Conservation (phyloP, 1,140 invertebrate genomes). For the Conus betulinus region DNA sequence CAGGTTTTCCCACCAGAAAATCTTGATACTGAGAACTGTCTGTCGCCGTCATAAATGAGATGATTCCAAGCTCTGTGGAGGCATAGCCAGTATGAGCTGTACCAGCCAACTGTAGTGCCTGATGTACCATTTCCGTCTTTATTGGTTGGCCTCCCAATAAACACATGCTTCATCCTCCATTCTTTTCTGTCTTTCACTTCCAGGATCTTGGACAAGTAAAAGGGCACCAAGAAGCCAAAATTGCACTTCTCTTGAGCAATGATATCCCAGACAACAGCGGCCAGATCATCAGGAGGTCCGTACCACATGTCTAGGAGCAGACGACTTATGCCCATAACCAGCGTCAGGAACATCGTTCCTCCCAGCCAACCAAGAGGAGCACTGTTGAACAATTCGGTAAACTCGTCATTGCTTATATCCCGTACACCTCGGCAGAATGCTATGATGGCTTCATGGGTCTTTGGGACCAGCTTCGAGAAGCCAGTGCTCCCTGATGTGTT, state of each 20-base stretch:
- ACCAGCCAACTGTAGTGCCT: conserved; percentile 1
- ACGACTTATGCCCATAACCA: background rate
- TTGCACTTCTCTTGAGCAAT: background rate
- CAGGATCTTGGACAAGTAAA: background rate
- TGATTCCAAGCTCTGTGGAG: background rate
- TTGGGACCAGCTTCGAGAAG: conserved; percentile 21
- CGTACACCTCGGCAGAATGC: background rate
- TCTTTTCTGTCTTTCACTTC: background rate
- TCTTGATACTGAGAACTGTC: background rate
- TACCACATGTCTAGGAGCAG: background rate
- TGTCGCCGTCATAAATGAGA: background rate
- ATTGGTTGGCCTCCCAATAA: background rate
- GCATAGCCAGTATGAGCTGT: background rate
- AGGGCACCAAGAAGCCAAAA: background rate
- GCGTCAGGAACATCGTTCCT: background rate
- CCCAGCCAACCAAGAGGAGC: conserved; percentile 21
- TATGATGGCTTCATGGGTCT: background rate
- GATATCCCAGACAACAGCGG: background rate
- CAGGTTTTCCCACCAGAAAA: background rate
- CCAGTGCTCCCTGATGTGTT: conserved; percentile 35
- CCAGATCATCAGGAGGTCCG: background rate
- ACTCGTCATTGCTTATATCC: background rate
- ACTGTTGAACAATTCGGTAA: background rate
- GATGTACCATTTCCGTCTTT: background rate
- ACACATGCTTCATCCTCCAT: background rate